These are phyloP conservation scores for Oxystoma pomonae DNA, from an alignment of 2,888 invertebrate species.

Conservation along the genomic window DNA sequence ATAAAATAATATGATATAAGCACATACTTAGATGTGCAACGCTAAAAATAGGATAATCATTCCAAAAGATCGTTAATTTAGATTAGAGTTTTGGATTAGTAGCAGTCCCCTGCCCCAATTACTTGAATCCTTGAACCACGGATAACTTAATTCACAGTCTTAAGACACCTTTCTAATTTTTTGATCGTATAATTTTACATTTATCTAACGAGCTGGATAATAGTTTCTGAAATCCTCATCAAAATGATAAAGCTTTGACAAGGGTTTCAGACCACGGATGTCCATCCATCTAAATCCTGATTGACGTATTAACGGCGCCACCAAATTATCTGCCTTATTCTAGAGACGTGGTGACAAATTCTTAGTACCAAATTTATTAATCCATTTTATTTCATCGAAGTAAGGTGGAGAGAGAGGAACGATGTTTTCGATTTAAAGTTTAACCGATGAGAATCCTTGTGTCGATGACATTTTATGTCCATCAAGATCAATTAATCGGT, in stretches of 20 bases:
- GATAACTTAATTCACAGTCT: too few relatives aligned
- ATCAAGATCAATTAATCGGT: slow-evolving; percentile 37
- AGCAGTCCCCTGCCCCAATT: too few relatives aligned
- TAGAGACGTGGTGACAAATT: not conserved
- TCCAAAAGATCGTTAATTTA: too few relatives aligned
- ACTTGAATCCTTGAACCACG: too few relatives aligned
- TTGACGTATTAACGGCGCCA: slow-evolving; percentile 19
- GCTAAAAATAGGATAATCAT: too few relatives aligned
- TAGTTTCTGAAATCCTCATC: not conserved
- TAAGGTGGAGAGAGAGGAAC: not conserved
- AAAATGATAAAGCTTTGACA: not conserved
- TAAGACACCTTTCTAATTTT: too few relatives aligned
- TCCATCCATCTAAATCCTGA: slow-evolving; percentile 23
- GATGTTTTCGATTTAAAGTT: too few relatives aligned
- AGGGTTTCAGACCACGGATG: not conserved
- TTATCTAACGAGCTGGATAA: too few relatives aligned
- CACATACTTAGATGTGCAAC: too few relatives aligned
- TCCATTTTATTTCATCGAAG: not conserved
- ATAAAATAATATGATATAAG: too few relatives aligned
- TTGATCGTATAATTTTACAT: too few relatives aligned
- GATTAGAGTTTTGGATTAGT: too few relatives aligned
- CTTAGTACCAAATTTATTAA: not conserved
- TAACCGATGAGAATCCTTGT: not conserved
- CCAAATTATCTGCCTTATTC: not conserved
- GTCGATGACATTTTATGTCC: slow-evolving; percentile 31